Conservation (phyloP, 2,888 invertebrate genomes). For the Andrena haemorrhoa region DNA sequence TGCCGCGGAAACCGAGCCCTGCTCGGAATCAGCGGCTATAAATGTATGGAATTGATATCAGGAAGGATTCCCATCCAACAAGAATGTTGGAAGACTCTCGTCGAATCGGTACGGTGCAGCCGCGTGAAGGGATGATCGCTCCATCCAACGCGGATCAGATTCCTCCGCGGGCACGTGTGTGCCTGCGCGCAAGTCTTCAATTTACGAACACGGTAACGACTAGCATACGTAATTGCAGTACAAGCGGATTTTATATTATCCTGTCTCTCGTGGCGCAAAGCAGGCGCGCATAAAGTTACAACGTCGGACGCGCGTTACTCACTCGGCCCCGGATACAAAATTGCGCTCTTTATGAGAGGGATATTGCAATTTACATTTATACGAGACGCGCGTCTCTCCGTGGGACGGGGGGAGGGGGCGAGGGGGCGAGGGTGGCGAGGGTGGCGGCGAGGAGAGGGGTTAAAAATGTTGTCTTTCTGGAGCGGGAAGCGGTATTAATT, state of each 20-base stretch:
- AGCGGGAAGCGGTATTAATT: constrained; percentile 47
- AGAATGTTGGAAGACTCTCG: no score
- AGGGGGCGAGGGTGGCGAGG: background rate
- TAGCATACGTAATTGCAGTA: constrained; percentile 48
- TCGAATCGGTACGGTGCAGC: no score
- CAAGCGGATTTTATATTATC: constrained; percentile 55
- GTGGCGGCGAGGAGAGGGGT: background rate
- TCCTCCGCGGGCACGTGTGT: no score
- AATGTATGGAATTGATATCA: no score
- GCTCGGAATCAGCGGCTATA: no score
- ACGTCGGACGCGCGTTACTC: constrained; percentile 28
- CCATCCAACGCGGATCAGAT: no score
- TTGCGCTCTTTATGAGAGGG: constrained; percentile 51
- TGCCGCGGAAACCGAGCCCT: no score
- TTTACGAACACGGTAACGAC: constrained; percentile 29
- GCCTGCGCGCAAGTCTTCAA: constrained; percentile 12
- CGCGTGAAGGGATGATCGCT: no score
- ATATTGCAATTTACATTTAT: constrained; percentile 61
- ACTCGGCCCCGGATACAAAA: constrained; percentile 38
- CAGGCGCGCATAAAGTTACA: constrained; percentile 33
- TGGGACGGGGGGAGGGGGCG: constrained; percentile 1
- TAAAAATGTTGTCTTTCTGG: constrained; percentile 37
- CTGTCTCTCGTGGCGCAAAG: constrained; percentile 29
- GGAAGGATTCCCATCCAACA: no score
- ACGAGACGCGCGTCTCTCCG: constrained; percentile 35